These are phyloP conservation scores for Antitype chi DNA, from an alignment of 2,888 invertebrate species.

Conservation along the genomic window DNA sequence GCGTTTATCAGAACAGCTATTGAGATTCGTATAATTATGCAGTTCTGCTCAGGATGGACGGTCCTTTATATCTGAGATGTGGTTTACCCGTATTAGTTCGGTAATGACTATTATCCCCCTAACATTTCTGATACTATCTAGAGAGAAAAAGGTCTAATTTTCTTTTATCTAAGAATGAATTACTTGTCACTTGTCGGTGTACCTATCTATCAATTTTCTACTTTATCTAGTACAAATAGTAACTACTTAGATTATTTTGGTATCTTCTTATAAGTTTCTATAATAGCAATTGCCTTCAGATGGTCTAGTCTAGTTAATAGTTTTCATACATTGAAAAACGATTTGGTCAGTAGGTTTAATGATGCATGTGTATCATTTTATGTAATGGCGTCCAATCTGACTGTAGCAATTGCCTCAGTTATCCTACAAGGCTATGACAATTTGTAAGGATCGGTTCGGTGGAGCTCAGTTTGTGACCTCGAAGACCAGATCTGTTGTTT, in stretches of 20 bases:
- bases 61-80: background rate
- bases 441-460: constrained; percentile 22
- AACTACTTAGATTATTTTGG: background rate
- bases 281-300: background rate
- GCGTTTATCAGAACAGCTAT: constrained; percentile 32
- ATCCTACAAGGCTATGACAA: constrained; percentile 27
- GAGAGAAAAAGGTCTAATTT: background rate
- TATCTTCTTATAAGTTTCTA: background rate
- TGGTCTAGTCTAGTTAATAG: background rate
- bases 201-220: background rate
- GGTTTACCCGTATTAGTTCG: background rate
- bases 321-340: background rate
- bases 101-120: background rate
- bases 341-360: background rate
- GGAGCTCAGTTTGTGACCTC: constrained; percentile 1
- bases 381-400: constrained; percentile 12
- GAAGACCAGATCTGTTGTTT: background rate
- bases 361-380: background rate
- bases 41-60: background rate
- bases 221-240: background rate
- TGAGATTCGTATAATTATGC: constrained; percentile 4
- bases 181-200: background rate
- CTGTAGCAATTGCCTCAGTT: constrained; percentile 18
- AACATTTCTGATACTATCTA: background rate
- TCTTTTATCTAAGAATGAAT: background rate